Evolutionary conservation across 2,888 invertebrate genomes (phyloP).

Genomic region (Polydrusus cervinus): DNA sequence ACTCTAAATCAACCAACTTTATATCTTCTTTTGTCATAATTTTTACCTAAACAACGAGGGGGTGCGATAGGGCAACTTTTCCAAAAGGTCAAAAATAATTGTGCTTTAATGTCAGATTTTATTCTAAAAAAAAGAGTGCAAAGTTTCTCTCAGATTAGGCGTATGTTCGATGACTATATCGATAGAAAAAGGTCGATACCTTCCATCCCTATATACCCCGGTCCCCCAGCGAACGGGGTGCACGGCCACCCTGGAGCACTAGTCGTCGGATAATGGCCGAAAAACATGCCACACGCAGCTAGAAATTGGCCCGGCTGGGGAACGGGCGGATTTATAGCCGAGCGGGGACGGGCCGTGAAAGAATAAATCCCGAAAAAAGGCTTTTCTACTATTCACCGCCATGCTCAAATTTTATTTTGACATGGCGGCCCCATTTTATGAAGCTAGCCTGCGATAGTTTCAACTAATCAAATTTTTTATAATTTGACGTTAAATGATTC

Average conservation of each 20-base stretch:
- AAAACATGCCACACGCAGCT: constrained; percentile 31
- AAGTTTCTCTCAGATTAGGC: too few species aligned
- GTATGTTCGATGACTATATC: too few species aligned
- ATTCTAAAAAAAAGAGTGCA: too few species aligned
- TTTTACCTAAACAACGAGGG: too few species aligned
- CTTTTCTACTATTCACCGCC: constrained; percentile 2
- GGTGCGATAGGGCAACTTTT: too few species aligned
- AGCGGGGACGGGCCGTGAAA: constrained; percentile 23
- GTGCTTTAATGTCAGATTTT: too few species aligned
- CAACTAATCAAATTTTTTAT: neutral
- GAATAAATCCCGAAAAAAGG: constrained; percentile 23
- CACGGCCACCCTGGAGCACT: constrained; percentile 10
- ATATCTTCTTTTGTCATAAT: too few species aligned
- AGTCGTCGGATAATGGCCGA: constrained; percentile 30
- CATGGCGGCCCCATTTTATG: neutral
- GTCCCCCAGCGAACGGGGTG: neutral
- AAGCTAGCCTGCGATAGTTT: neutral
- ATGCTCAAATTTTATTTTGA: constrained; percentile 8
- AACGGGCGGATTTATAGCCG: constrained; percentile 24
- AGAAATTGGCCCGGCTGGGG: constrained; percentile 26
- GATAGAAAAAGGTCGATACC: too few species aligned
- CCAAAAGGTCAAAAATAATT: too few species aligned
- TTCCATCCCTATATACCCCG: neutral
- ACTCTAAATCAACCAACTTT: too few species aligned
- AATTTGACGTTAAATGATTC: too few species aligned